A percentile compares a stretch with the other conserved stretches of the same genome.
Evolutionary conservation across 2,113 vertebrate species (phyloP).

Genomic region (Ophthalmotilapia sp.): DNA sequence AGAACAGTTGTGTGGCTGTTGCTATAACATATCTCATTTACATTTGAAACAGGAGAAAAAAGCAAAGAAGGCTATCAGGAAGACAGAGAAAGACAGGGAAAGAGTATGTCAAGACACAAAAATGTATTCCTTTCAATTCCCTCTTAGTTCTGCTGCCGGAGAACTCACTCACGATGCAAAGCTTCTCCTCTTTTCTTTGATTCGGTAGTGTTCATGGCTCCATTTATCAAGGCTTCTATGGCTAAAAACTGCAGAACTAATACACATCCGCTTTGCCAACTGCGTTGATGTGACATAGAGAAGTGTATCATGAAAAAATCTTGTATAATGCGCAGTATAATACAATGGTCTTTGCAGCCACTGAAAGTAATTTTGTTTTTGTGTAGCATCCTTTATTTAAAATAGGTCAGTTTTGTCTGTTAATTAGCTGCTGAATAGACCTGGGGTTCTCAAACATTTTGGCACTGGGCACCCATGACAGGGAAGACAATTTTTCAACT

Average conservation of each 20-base stretch:
- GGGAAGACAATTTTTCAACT: background rate
- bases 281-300: background rate
- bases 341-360: background rate
- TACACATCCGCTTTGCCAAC: background rate
- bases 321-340: background rate
- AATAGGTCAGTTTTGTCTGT: background rate
- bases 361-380: background rate
- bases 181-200: background rate
- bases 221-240: background rate
- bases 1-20: background rate
- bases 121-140: background rate
- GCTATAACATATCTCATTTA: conserved; percentile 46
- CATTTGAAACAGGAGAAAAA: conserved; percentile 55
- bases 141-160: background rate
- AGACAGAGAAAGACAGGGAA: background rate
- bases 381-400: background rate
- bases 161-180: conserved; percentile 19
- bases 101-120: conserved; percentile 1
- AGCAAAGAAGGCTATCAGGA: background rate
- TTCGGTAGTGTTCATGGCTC: background rate
- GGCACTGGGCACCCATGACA: background rate
- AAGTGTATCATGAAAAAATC: background rate
- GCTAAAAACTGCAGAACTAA: background rate
- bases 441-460: background rate
- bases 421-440: background rate